Conservation (phyloP, 2,797 vertebrate species). For the Tolypeutes matacus region DNA sequence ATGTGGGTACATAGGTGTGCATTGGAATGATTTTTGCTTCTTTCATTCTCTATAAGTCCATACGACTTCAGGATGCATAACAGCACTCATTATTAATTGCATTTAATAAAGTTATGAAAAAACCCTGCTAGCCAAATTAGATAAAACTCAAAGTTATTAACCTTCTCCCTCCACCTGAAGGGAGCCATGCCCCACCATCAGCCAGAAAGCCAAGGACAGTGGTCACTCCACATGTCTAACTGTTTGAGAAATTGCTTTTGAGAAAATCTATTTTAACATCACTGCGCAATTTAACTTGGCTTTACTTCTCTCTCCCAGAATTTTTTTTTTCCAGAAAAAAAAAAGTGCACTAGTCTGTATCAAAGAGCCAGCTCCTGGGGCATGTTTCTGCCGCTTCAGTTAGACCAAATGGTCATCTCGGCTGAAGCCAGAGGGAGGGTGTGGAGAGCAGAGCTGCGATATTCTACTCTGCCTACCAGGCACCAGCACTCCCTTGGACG, state of each 20-base stretch:
- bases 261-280: constrained; percentile 6
- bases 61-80: neutral
- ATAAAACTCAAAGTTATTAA: neutral
- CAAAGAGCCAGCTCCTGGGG: neutral
- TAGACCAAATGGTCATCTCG: neutral
- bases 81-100: neutral
- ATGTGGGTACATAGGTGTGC: neutral
- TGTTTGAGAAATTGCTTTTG: neutral
- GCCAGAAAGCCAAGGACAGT: neutral
- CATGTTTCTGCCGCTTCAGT: neutral
- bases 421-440: neutral
- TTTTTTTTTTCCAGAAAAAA: neutral
- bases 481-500: too few relatives aligned
- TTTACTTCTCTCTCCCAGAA: neutral
- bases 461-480: neutral
- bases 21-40: neutral
- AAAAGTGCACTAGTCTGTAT: neutral
- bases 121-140: neutral
- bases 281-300: neutral
- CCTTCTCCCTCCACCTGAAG: neutral
- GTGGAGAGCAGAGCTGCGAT: too few relatives aligned
- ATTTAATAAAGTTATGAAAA: neutral
- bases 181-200: neutral
- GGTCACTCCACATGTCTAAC: neutral
- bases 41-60: neutral